These are phyloP conservation scores for Pheucticus melanocephalus DNA, from an alignment of 2,113 vertebrate species.

Conservation along the genomic window DNA sequence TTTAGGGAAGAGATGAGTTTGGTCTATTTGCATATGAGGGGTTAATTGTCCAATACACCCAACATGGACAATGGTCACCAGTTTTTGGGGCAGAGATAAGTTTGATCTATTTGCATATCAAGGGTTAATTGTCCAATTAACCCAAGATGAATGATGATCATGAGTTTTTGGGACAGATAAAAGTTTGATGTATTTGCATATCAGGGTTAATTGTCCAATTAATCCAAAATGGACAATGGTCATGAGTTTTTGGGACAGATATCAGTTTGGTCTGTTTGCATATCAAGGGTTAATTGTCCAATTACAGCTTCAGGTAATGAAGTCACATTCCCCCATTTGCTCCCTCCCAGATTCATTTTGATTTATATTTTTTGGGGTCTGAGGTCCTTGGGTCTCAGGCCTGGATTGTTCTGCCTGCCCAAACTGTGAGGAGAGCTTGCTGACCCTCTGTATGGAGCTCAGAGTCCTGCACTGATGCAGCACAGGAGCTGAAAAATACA, in stretches of 20 bases:
- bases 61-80: rapidly evolving
- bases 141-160: rapidly evolving
- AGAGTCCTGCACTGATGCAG: background rate
- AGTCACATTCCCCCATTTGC: background rate
- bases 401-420: background rate
- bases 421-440: background rate
- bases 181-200: background rate
- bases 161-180: rapidly evolving
- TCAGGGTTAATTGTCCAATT: background rate
- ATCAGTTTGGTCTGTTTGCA: background rate
- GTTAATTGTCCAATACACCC: too few species aligned
- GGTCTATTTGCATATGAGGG: too few species aligned
- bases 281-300: background rate
- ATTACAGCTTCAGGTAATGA: background rate
- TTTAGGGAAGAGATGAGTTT: too few species aligned
- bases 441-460: rapidly evolving
- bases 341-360: too few species aligned
- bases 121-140: too few species aligned
- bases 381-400: background rate
- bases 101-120: background rate
- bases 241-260: background rate
- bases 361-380: background rate
- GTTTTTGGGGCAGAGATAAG: background rate
- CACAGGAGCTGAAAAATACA: background rate
- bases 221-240: too few species aligned